These are phyloP conservation scores for Melanophora roralis DNA, from an alignment of 2,888 invertebrate genomes.

Conservation along the genomic window DNA sequence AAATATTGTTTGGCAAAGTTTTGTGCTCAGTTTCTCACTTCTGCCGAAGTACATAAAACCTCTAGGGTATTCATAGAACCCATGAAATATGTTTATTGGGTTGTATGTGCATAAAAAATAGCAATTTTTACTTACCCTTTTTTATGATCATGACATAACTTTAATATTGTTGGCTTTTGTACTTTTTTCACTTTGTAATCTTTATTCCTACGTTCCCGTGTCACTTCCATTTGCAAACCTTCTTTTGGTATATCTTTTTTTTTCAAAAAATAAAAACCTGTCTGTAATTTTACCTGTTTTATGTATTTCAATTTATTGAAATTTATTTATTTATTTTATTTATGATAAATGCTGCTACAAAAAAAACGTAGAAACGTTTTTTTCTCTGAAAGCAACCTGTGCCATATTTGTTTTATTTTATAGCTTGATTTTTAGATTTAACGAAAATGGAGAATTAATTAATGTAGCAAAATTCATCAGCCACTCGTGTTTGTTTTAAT, in stretches of 20 bases:
- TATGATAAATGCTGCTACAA: too few relatives aligned
- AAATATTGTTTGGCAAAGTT: too few relatives aligned
- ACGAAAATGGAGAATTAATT: too few relatives aligned
- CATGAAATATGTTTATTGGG: slow-evolving; percentile 25
- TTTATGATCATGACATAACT: slow-evolving; percentile 58
- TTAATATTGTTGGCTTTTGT: slow-evolving; percentile 37
- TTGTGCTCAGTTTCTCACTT: too few relatives aligned
- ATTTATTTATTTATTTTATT: slow-evolving; percentile 12
- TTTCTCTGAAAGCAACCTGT: too few relatives aligned
- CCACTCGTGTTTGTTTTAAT: too few relatives aligned
- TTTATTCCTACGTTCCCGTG: slow-evolving; percentile 25
- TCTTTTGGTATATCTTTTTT: slow-evolving; percentile 1
- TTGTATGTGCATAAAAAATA: not conserved
- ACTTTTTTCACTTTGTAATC: slow-evolving; percentile 25
- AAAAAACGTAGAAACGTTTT: too few relatives aligned
- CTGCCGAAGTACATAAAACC: too few relatives aligned
- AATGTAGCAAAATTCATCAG: too few relatives aligned
- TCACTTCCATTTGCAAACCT: not conserved
- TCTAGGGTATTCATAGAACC: too few relatives aligned
- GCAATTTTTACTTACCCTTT: slow-evolving; percentile 35
- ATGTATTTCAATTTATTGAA: slow-evolving; percentile 44
- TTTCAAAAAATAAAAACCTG: slow-evolving; percentile 14
- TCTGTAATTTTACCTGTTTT: slow-evolving; percentile 48
- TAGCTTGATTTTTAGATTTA: too few relatives aligned
- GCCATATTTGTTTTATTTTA: too few relatives aligned